Percentiles rank a stretch among this genome's conserved stretches.
Conservation (phyloP, 2,113 vertebrate species). For the Dasypus novemcinctus region DNA sequence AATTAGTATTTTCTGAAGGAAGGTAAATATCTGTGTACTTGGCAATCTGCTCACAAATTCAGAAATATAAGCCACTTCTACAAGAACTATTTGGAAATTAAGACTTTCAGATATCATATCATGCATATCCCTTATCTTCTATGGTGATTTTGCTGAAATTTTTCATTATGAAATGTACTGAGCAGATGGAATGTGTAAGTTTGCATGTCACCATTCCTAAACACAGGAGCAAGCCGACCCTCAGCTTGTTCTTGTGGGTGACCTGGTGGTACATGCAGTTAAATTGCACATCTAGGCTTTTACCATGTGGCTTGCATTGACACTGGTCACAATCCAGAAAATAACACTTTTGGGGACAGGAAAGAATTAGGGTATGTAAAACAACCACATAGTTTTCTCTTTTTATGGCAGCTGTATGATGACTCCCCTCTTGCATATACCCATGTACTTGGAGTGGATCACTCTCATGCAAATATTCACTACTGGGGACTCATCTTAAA, state of each 20-base stretch:
- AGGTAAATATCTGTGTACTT: background rate
- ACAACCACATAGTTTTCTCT: background rate
- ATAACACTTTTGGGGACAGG: fast-evolving
- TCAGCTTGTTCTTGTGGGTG: background rate
- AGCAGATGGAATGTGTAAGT: background rate
- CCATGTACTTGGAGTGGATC: background rate
- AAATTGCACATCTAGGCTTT: background rate
- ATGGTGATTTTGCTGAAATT: background rate
- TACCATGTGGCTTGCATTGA: background rate
- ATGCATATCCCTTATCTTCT: background rate
- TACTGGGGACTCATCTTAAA: background rate
- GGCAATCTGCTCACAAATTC: background rate
- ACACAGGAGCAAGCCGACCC: background rate
- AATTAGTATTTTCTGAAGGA: background rate
- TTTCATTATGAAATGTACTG: background rate
- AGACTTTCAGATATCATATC: background rate
- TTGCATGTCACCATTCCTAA: background rate
- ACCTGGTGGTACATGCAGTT: fast-evolving
- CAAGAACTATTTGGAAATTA: background rate
- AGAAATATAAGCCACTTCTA: background rate
- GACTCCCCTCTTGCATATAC: background rate
- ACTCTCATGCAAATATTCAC: background rate
- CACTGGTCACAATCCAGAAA: background rate
- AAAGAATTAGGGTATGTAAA: background rate
- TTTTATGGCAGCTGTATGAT: background rate